Base-by-base conservation (phyloP, 2,888 invertebrate species). In the Cantharis rufa region DNA sequence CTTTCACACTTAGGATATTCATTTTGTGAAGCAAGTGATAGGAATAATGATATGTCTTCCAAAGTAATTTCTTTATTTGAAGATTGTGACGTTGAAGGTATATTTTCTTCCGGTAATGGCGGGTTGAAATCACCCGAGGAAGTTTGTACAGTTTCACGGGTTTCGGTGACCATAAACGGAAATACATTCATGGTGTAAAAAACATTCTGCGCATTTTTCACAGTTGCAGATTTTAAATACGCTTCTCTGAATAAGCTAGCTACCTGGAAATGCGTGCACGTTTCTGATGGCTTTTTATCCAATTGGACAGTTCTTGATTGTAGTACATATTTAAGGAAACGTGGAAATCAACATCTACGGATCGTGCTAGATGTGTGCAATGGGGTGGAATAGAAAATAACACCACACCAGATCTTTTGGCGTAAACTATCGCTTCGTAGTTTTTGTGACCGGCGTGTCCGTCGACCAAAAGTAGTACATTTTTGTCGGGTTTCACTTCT, bases 351-450 rank as follows among this genome's bases (percentile, higher is more conserved):
- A 28, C 27, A 28, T 28, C 27, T 10, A 11, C 27, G 27, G 27
- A 10, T 10, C 27, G 27, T 32, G 32, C 32, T 32, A 32, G 4
- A 32, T 32, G 82, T 77, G 32, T 32, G 64, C 80, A 80, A 71
- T 82, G 84, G 11, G 80, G 82, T 9, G 82, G 82, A 27, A 82
- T 79, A 63, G 77, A 81, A 15, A 83, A 73, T 18, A 82, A 66
- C 9, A 80, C 15, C n/a, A 72, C 48, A 21, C 21, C 21, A 66
- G 48, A 68, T 3, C 69, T 11, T 18, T 66, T 68, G 15, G 69
- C 68, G 10, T n/a, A 66, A 15, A 64, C 62, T n/a, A 72, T 68
- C 3, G 64, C 18, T 16, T 64, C 64, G 10, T 70, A 28, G 64
- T 13, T 70, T 64, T 74, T 74, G n/a, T 70, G 83, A 21, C 81